Conservation (phyloP, 53 echinoderm and acorn worm species). For the Actinopyga echinites region DNA sequence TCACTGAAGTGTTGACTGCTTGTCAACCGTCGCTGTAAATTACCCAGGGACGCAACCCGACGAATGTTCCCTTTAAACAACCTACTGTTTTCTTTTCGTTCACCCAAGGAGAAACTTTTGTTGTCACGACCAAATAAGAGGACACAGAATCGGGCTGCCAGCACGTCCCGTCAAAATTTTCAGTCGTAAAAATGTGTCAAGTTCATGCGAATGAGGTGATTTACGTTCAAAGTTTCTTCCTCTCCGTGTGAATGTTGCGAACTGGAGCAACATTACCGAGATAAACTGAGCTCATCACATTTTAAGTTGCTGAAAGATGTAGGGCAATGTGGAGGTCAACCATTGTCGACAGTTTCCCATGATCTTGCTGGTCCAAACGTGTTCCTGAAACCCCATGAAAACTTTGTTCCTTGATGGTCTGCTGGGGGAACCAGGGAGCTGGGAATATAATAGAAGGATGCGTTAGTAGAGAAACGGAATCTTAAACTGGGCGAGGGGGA, state of each 20-base stretch:
- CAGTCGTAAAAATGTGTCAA: slow-evolving; percentile 32
- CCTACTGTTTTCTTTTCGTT: slow-evolving; percentile 19
- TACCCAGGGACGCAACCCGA: background rate
- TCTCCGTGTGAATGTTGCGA: background rate
- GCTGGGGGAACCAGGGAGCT: no score
- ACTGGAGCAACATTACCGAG: background rate
- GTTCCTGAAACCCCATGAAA: no score
- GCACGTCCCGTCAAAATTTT: background rate
- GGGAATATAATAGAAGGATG: no score
- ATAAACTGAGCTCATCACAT: background rate
- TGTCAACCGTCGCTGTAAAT: background rate
- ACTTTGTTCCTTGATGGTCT: no score
- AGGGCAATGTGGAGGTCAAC: no score
- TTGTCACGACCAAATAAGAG: background rate
- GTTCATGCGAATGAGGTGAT: slow-evolving; percentile 1
- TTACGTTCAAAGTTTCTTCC: background rate
- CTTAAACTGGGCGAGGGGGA: no score
- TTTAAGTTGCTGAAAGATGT: no score
- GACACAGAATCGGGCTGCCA: background rate
- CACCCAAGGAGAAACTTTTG: slow-evolving; percentile 13
- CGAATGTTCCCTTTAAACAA: background rate
- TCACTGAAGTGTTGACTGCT: slow-evolving; percentile 35
- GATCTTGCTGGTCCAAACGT: no score
- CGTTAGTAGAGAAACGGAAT: no score
- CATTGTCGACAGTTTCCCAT: no score